Evolutionary conservation across 1,140 invertebrate genomes (phyloP).

Genomic region (Cyrtorhinus lividipennis): DNA sequence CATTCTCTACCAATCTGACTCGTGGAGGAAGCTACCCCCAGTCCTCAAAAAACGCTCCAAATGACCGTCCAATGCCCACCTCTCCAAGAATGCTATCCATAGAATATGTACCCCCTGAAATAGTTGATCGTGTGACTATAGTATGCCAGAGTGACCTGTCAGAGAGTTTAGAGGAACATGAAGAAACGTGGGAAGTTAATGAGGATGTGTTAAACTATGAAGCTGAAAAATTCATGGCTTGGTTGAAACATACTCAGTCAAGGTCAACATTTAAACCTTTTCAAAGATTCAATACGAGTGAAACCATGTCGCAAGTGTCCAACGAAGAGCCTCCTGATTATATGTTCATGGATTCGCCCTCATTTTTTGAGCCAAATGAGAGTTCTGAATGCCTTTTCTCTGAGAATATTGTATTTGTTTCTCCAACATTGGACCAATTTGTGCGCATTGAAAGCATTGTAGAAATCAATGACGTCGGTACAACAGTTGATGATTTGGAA

Average conservation of each 20-base stretch:
- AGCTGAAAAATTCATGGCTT: neutral
- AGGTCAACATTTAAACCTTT: neutral
- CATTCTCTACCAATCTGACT: neutral
- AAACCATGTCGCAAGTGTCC: neutral
- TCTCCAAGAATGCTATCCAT: neutral
- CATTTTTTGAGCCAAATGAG: neutral
- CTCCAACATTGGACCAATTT: neutral
- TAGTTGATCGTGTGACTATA: too few relatives aligned
- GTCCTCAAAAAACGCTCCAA: neutral
- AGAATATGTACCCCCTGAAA: neutral
- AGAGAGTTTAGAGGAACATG: neutral
- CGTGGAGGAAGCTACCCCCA: neutral
- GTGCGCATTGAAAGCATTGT: neutral
- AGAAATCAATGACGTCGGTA: neutral
- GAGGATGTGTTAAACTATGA: neutral
- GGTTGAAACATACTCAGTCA: neutral
- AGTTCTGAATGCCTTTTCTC: neutral
- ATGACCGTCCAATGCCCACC: neutral
- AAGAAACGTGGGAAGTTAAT: neutral
- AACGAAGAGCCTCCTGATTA: neutral
- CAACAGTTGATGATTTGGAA: neutral
- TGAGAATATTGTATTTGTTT: neutral
- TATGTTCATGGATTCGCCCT: neutral
- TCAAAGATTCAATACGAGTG: too few relatives aligned
- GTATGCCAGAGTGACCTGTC: neutral